Conservation (phyloP, 2,888 invertebrate species). For the Sarcophaga carnaria region DNA sequence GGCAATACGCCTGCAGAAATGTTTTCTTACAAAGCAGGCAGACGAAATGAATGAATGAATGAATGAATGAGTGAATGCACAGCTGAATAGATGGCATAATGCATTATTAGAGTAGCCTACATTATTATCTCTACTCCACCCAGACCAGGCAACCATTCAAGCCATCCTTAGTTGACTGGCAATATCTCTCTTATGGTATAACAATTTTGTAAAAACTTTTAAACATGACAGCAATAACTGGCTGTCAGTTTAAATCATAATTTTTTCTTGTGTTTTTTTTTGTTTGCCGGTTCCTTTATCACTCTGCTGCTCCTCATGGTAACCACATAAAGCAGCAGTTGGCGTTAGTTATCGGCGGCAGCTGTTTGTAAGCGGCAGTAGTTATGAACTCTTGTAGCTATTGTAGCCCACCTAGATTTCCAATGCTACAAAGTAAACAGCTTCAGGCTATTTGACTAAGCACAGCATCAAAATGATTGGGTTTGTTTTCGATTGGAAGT, state of each 20-base stretch:
- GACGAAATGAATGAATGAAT: not conserved
- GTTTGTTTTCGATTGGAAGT: not conserved
- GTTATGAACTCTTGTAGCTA: constrained; percentile 23
- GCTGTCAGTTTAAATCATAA: constrained; percentile 57
- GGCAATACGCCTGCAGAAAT: constrained; percentile 23
- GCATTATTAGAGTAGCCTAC: constrained; percentile 22
- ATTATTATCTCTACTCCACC: not conserved
- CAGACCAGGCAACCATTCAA: no score
- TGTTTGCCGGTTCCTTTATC: not conserved
- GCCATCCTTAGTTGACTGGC: not conserved
- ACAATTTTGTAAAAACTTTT: constrained; percentile 39
- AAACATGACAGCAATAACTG: constrained; percentile 46
- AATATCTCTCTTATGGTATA: not conserved
- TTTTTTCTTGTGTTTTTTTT: not conserved
- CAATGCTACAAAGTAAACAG: not conserved
- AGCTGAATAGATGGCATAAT: not conserved
- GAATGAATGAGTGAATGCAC: not conserved
- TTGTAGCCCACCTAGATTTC: constrained; percentile 33
- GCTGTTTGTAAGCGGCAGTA: constrained; percentile 23
- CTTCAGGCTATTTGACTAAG: constrained; percentile 60
- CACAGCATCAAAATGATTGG: constrained; percentile 15
- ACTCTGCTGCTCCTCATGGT: not conserved
- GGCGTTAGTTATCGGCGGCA: constrained; percentile 34
- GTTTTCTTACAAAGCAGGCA: constrained; percentile 7
- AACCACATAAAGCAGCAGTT: constrained; percentile 1